Base-by-base conservation (phyloP, 2,888 invertebrate species). In the Campoplex nolae region DNA sequence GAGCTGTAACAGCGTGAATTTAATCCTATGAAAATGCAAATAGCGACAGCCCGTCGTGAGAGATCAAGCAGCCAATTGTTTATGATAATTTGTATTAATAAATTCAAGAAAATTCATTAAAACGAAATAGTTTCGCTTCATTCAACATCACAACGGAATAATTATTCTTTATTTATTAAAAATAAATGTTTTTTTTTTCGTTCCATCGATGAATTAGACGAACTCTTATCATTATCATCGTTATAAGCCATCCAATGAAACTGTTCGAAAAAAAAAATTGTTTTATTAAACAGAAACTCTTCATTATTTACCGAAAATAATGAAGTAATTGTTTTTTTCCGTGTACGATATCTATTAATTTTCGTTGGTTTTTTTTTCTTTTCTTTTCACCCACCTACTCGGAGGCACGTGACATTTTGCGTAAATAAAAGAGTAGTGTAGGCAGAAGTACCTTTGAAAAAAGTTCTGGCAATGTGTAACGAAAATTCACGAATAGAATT, bases 401-500 rank as follows among this genome's bases (percentile, higher is more conserved):
- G 38, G 3, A 18, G 32, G 45, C 76, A 32, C 76, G 62, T 65
- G 76, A 65, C n/a, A 45, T 32, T 76, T n/a, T 48, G 48, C 28
- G 62, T 65, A 51, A 71, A 65, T 51, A 54, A 38, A 48, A 42
- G 11, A 32, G n/a, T 56, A 45, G 56, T 23, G 84, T 68, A 68
- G 79, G 68, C 13, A 58, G 73, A 79, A 35, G 28, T 11, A 74
- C 74, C 45, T 38, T 74, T 56, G 7, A 16, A 38, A 23, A 65
- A 68, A 28, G 79, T 28, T 0, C 56, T 38, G 38, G 38, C n/a
- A 45, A 16, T 42, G 28, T n/a, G 68, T 80, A 65, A 68, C 65
- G 78, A 75, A 82, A 78, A 85, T 74, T 85, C 58, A 32, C 78
- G 75, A 79, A 83, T 86, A 78, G 77, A 83, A 79, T 75, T 71